These are phyloP conservation scores for Zingel zingel DNA, from an alignment of 2,113 vertebrate genomes.

Conservation along the genomic window DNA sequence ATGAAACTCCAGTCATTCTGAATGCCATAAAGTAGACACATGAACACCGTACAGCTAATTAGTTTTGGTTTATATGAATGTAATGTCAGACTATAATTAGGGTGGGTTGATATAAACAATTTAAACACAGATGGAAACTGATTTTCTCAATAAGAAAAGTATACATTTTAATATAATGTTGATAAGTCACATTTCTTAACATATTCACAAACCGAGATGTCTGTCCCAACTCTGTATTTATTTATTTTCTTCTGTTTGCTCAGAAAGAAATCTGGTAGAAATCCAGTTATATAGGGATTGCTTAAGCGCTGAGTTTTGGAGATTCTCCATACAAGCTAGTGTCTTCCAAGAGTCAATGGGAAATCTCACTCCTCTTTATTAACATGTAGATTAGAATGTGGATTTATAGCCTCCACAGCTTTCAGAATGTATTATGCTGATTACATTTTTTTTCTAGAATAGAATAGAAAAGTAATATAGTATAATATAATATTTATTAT, in stretches of 20 bases:
- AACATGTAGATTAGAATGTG: slow-evolving; percentile 41
- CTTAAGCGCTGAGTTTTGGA: not conserved
- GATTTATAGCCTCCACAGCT: too few relatives aligned
- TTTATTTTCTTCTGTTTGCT: too few relatives aligned
- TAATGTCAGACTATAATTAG: not conserved
- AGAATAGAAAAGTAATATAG: too few relatives aligned
- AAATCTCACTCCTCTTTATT: slow-evolving; percentile 47
- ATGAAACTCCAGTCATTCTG: not conserved
- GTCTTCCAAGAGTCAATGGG: slow-evolving; percentile 25
- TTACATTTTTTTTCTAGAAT: too few relatives aligned
- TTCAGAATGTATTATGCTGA: too few relatives aligned
- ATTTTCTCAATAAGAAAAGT: not conserved
- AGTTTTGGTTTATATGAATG: not conserved
- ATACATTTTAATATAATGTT: not conserved
- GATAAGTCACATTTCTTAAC: too few relatives aligned
- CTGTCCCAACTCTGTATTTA: too few relatives aligned
- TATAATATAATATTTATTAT: too few relatives aligned
- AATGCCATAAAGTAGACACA: not conserved
- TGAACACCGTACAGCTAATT: not conserved
- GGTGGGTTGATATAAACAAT: not conserved
- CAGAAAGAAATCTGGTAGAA: not conserved
- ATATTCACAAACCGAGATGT: too few relatives aligned
- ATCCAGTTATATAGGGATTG: not conserved
- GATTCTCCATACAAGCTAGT: not conserved
- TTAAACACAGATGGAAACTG: not conserved